Evolutionary conservation across 2,888 invertebrate species (phyloP), one percentile per base, ranked within the genome.

Genomic region (Heterodera filipjevi): DNA sequence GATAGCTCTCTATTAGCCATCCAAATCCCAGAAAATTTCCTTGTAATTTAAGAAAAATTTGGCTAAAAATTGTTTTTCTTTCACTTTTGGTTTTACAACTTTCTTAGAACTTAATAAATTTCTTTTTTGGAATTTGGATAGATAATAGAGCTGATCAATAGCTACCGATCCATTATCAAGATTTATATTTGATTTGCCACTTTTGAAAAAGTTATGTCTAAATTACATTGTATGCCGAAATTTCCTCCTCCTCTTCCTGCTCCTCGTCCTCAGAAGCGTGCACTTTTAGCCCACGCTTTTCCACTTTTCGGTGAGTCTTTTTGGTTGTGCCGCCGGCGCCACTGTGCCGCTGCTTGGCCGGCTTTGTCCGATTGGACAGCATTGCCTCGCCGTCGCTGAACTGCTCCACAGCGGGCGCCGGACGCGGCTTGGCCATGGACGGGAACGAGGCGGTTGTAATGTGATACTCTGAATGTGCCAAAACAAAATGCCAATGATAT

Each of bases 221-320:
- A 79, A 33, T 80, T 44, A 85, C 85, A 76, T 84, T 85, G 75
- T 87, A 87, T 33, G 86, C 86, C 10, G 86, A 84, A 16, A 86
- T 84, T 39, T 82, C 82, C 66, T 85, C 84, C 53, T 85, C 85
- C 70, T 85, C 84, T 32, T 84, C 84, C n/a, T 81, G 0, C 39
- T 46, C 59, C 22, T 2, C 32, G 19, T n/a, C 70, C n/a, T 32
- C 53, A 27, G n/a, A n/a, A n/a, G n/a, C n/a, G n/a, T 59, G 64
- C 64, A 22, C 14, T 68, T 19, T 32, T 22, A 8, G 16, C 33
- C 12, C 68, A 30, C 68, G 33, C 68, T 68, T 35, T 35, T 19
- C 33, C 35, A 35, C 33, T 35, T n/a, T 5, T 6, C 59, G 59
- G 12, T 59, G 27, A 10, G 59, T 6, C 59, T 59, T 59, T n/a